Evolutionary conservation across 2,888 invertebrate species (phyloP), one percentile per base, ranked within the genome.

Genomic region (Amaurobius ferox): DNA sequence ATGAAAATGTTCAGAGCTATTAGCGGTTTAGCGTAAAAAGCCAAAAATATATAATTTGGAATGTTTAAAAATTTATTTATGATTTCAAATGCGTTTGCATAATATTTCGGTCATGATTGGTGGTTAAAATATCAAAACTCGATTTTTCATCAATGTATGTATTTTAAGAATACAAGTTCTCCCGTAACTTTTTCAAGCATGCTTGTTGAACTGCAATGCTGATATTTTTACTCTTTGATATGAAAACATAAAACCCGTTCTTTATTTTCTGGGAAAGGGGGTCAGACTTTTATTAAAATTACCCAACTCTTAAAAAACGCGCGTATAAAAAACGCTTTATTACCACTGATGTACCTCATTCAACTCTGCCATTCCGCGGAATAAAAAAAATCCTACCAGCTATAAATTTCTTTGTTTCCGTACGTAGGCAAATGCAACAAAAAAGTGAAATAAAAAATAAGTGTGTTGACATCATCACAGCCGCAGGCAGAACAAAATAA

Each of bases 391-490:
- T 55, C 32, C 3, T n/a, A 23, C 35, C 13, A 30, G 6, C 67
- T 29, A 61, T 67, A 80, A 67, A 66, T 71, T 48, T 66, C 67
- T 76, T 77, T 85, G 77, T 78, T 85, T 77, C 48, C 73, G 29
- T 35, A 26, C 55, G 71, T 48, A 19, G 72, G 66, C 35, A 66
- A 40, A 39, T 35, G 48, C 19, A 72, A 9, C 72, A 73, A 68
- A 48, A 28, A 71, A 77, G 23, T 29, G 48, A 19, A 40, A 35
- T 39, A 66, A 66, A 40, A 66, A 66, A 66, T 66, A 66, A 68
- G 30, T 30, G 83, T 67, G 83, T 85, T 85, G 83, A 85, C 83
- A 85, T 71, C 77, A 77, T 71, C 71, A 48, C 39, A 30, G 83
- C 83, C 83, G 40, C 66, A 32, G 72, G 83, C 77, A 32, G 32